A percentile compares a stretch with the other conserved stretches of the same genome.
Conservation (phyloP, 2,888 invertebrate species). For the Leucoma salicis region DNA sequence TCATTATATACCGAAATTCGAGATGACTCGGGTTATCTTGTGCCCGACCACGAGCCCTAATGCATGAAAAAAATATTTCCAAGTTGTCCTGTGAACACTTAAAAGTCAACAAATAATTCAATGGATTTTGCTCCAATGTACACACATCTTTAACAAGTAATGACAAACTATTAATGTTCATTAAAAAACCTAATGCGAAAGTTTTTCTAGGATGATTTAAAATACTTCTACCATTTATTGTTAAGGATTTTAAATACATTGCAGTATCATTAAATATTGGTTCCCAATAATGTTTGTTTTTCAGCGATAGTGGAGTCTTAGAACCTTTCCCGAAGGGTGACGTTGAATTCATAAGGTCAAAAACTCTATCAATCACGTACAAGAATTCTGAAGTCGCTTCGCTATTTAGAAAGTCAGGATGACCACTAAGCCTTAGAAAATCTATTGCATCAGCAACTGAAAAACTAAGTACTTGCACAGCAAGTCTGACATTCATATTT, state of each 20-base stretch:
- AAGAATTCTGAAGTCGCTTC: background rate
- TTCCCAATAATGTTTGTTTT: background rate
- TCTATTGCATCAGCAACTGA: slow-evolving; percentile 16
- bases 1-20: background rate
- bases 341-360: background rate
- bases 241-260: background rate
- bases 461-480: slow-evolving; percentile 7
- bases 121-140: too few species aligned
- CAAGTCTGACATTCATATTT: slow-evolving; percentile 13
- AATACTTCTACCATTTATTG: background rate
- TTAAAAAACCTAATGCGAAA: background rate
- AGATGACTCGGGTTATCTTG: background rate
- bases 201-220: background rate
- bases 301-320: background rate
- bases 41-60: background rate
- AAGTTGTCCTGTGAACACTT: too few species aligned
- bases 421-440: slow-evolving; percentile 9
- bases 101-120: too few species aligned
- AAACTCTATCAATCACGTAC: background rate
- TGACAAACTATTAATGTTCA: too few species aligned
- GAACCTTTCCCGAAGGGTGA: background rate
- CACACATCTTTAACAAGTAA: too few species aligned
- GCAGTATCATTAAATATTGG: background rate
- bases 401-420: background rate
- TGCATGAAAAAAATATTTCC: background rate